Evolutionary conservation across 2,888 invertebrate genomes (phyloP), one percentile per base, ranked within the genome.

Genomic region (Bhutanitis thaidina): DNA sequence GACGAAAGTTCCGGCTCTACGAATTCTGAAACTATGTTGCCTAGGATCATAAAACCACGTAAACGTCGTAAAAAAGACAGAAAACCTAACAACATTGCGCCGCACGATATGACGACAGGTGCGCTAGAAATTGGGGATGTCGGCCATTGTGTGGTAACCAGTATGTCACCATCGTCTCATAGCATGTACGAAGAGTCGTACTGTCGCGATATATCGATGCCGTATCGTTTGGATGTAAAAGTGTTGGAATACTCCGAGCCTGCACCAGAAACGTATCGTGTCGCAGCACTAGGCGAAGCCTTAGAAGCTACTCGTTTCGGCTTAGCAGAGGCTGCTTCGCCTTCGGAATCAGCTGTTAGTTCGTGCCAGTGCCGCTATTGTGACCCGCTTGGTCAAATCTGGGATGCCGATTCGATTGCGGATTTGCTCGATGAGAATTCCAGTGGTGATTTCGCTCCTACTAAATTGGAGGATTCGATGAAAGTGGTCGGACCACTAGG

Each of bases 21-120:
- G 38, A 89, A 90, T 67, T 90, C 93, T 8, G 95, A 95, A 72
- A 94, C 94, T 59, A 94, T 94, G 83, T 85, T 96, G 70, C 96
- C 96, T 58, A 91, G 97, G 63, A 96, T 97, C 58, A 96, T 97
- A 67, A 97, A 97, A 78, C 96, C 96, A 5, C 90, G 97, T 43
- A 97, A 97, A 76, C 92, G 97, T 45, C 93, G 96, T 74, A 97
- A 96, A 93, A 97, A 96, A 82, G 96, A 96, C 75, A 91, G 96
- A 62, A 95, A 96, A 81, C 94, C 95, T 30, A 87, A 91, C 59
- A 91, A 88, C 63, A 89, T 90, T 49, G 74, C 74, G 64, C 74
- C 85, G 58, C 89, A 89, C 59, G 89, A 89, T 64, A 75, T 88
- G 70, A 69, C 82, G 51, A 65, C 80, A 52, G 69, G 69, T 56